These are phyloP conservation scores for Drosophila recens DNA, from an alignment of 2,888 invertebrate species.

Conservation along the genomic window DNA sequence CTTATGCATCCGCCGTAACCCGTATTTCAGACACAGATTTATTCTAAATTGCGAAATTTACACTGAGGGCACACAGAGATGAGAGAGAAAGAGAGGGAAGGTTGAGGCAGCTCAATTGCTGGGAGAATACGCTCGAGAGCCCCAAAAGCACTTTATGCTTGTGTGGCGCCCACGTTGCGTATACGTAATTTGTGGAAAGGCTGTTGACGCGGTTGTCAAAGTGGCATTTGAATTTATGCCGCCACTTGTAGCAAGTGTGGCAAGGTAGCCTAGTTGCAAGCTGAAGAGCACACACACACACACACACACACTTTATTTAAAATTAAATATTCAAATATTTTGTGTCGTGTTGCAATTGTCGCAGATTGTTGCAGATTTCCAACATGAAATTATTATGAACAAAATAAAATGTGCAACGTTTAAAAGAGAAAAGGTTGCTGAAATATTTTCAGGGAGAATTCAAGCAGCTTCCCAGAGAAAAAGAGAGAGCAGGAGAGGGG, in stretches of 20 bases:
- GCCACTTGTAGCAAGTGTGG: constrained; percentile 72
- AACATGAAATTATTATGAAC: constrained; percentile 57
- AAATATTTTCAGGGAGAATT: constrained; percentile 1
- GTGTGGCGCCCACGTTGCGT: constrained; percentile 55
- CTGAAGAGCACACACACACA: constrained; percentile 21
- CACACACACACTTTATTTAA: constrained; percentile 49
- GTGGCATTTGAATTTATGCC: constrained; percentile 78
- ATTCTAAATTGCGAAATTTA: constrained; percentile 60
- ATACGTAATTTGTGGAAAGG: constrained; percentile 67
- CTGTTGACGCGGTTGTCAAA: constrained; percentile 66
- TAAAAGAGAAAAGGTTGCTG: not conserved
- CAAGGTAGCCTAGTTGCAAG: constrained; percentile 26
- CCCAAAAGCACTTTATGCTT: constrained; percentile 41
- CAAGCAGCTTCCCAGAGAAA: constrained; percentile 1
- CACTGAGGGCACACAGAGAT: constrained; percentile 31
- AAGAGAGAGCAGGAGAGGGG: not conserved
- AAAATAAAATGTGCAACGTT: constrained; percentile 41
- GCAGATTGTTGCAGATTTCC: constrained; percentile 50
- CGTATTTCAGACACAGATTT: constrained; percentile 52
- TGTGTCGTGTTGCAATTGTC: constrained; percentile 20
- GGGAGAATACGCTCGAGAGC: constrained; percentile 57
- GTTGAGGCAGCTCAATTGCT: constrained; percentile 9
- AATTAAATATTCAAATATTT: constrained; percentile 69
- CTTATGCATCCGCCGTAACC: constrained; percentile 5
- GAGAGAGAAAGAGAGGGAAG: not conserved